Conservation (phyloP, 2,888 invertebrate species). For the Panzeria rudis region DNA sequence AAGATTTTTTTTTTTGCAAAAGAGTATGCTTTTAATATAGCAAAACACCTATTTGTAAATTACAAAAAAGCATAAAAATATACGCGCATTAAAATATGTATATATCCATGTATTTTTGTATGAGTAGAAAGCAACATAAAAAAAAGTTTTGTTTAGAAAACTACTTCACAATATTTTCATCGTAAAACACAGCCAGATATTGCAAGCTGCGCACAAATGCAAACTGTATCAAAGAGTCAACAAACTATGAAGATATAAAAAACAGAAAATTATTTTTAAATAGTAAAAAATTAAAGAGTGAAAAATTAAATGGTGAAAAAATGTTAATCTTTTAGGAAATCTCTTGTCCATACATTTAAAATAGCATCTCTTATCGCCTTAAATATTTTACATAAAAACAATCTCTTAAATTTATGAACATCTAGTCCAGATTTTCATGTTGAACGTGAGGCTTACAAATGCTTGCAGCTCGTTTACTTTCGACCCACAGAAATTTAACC, state of each 20-base stretch:
- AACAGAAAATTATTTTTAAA: constrained; percentile 41
- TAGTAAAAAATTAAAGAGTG: constrained; percentile 38
- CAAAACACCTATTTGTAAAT: constrained; percentile 62
- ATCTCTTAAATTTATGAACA: constrained; percentile 61
- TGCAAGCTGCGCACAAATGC: constrained; percentile 15
- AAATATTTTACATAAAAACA: constrained; percentile 55
- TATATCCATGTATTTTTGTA: too few relatives aligned
- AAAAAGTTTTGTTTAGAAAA: constrained; percentile 49
- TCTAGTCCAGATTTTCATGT: constrained; percentile 43
- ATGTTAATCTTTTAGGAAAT: background rate
- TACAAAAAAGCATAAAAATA: constrained; percentile 9
- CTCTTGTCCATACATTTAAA: background rate
- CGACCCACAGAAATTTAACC: constrained; percentile 46
- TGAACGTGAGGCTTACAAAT: constrained; percentile 29
- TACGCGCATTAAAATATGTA: background rate
- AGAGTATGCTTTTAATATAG: constrained; percentile 46
- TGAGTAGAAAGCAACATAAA: background rate
- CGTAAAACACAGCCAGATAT: constrained; percentile 23
- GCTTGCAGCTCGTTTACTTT: constrained; percentile 28
- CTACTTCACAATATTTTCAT: constrained; percentile 30
- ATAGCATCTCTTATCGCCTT: constrained; percentile 44
- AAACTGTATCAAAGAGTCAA: constrained; percentile 68
- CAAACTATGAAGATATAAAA: constrained; percentile 63
- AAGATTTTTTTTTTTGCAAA: constrained; percentile 19
- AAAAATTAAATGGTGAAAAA: constrained; percentile 34